Percentiles rank a stretch among this genome's conserved stretches.
Conservation (phyloP, 1,140 invertebrate genomes). For the Wasmannia auropunctata region DNA sequence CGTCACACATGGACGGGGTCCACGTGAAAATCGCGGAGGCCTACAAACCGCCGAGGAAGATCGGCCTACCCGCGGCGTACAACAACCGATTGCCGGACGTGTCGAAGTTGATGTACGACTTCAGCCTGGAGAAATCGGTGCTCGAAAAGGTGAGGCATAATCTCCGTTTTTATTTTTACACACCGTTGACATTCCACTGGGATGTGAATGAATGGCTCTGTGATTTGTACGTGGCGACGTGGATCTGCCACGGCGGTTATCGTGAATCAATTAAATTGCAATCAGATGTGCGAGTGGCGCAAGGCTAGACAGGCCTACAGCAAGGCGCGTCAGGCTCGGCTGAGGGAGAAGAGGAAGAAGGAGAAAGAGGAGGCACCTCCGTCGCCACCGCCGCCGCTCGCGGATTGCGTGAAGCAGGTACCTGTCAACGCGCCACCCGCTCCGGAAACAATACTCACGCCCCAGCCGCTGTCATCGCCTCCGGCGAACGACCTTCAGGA, state of each 20-base stretch:
- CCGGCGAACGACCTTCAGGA: slow-evolving; percentile 73
- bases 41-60: slow-evolving; percentile 91
- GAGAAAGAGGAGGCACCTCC: slow-evolving; percentile 82
- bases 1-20: slow-evolving; percentile 91
- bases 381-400: slow-evolving; percentile 78
- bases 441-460: slow-evolving; percentile 81
- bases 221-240: no score
- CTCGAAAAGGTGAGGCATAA: slow-evolving; percentile 85
- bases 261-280: neutral
- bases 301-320: slow-evolving; percentile 87
- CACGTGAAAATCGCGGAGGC: slow-evolving; percentile 95
- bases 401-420: slow-evolving; percentile 84
- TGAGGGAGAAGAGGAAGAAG: slow-evolving; percentile 86
- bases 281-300: slow-evolving; percentile 88
- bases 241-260: no score
- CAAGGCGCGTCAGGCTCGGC: slow-evolving; percentile 86
- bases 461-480: slow-evolving; percentile 80
- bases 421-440: slow-evolving; percentile 84
- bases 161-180: no score
- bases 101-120: slow-evolving; percentile 89
- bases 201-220: no score
- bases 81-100: slow-evolving; percentile 86
- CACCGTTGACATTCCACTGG: no score
- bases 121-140: slow-evolving; percentile 89
- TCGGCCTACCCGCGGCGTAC: slow-evolving; percentile 89